Base-by-base conservation (phyloP, 2,113 vertebrate genomes). In the Proterorhinus semilunaris region DNA sequence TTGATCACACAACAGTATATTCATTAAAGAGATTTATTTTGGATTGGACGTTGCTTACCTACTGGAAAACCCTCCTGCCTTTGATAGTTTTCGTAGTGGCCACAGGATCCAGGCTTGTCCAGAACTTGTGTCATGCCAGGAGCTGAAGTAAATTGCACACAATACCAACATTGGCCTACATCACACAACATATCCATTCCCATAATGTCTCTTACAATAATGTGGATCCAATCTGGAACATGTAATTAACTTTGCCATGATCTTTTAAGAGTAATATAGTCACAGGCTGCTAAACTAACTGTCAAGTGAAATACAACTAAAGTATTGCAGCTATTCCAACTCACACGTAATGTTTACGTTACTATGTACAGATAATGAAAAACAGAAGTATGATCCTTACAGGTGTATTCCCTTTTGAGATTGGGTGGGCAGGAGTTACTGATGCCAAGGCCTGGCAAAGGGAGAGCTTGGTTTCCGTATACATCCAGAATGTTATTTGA, bases 401-500 rank as follows among this genome's bases (percentile, higher is more conserved):
- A 94, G 79, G 92, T 82, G 62, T 93, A 90, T 90, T 96, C 95
- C 55, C 88, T 92, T 89, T 96, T 96, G 83, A 95, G 93, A 81
- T 91, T 95, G 45, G 93, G 75, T 51, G 93, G 91, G 67, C 95
- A 96, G 71, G 95, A 95, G 89, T 91, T 95, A 88, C 92, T 94
- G 59, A 94, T 93, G 2, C 88, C 87, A 13, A 94, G 90, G 63
- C 90, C 87, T 1, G 92, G 88, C 0, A 93, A 86, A 6, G 91
- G 76, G 62, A 94, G 88, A 2, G 92, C 91, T 61, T 92, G 91
- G 76, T 78, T 91, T 59, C 83, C 91, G 57, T 95, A 95, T 12
- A 95, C 89, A 66, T 95, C 94, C 6, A 96, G 89, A 62, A 96
- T 87, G 76, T 92, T 94, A 16, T 94, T 93, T 11, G 95, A 86